A percentile compares a stretch with the other conserved stretches of the same genome.
Evolutionary conservation across 2,113 vertebrate genomes (phyloP).

Genomic region (Takifugu bimaculatus): DNA sequence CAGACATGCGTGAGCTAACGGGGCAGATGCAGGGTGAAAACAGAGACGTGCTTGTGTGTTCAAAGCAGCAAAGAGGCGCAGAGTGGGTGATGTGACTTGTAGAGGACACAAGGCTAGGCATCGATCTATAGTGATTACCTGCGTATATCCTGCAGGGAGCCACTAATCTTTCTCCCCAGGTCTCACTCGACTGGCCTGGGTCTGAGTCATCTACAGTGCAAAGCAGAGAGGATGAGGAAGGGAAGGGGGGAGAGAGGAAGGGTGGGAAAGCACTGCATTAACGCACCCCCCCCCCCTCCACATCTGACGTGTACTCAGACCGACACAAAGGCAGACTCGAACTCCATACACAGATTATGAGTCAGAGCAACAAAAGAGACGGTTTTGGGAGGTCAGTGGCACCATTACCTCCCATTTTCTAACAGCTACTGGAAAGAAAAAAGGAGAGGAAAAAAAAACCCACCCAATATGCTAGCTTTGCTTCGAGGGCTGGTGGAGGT

Average conservation of each 20-base stretch:
- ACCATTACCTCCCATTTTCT: slow-evolving; percentile 17
- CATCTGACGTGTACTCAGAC: slow-evolving; percentile 46
- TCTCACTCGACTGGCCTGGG: slow-evolving; percentile 83
- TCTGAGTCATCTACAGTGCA: slow-evolving; percentile 89
- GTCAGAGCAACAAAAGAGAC: slow-evolving; percentile 52
- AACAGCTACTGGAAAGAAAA: slow-evolving; percentile 9
- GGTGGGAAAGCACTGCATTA: slow-evolving; percentile 76
- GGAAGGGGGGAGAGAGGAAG: slow-evolving; percentile 50
- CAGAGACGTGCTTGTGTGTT: slow-evolving; percentile 58
- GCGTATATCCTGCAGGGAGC: slow-evolving; percentile 88
- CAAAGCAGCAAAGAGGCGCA: slow-evolving; percentile 32
- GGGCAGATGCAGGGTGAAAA: slow-evolving; percentile 48
- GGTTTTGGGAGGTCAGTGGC: slow-evolving; percentile 24
- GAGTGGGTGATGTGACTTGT: slow-evolving; percentile 33
- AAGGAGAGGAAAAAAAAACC: slow-evolving; percentile 7
- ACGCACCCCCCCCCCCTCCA: slow-evolving; percentile 55
- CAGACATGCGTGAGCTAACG: slow-evolving; percentile 63
- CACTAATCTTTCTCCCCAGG: slow-evolving; percentile 84
- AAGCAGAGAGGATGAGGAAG: slow-evolving; percentile 78
- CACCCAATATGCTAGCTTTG: neutral
- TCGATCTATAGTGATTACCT: slow-evolving; percentile 79
- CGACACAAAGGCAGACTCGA: slow-evolving; percentile 45
- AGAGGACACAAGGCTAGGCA: slow-evolving; percentile 35
- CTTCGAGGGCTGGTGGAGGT: slow-evolving; percentile 1
- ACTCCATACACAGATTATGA: slow-evolving; percentile 56